Percentiles rank a stretch among this genome's conserved stretches.
These are phyloP conservation scores for Dicrostonyx torquatus DNA, from an alignment of 2,797 vertebrate genomes.

Conservation along the genomic window DNA sequence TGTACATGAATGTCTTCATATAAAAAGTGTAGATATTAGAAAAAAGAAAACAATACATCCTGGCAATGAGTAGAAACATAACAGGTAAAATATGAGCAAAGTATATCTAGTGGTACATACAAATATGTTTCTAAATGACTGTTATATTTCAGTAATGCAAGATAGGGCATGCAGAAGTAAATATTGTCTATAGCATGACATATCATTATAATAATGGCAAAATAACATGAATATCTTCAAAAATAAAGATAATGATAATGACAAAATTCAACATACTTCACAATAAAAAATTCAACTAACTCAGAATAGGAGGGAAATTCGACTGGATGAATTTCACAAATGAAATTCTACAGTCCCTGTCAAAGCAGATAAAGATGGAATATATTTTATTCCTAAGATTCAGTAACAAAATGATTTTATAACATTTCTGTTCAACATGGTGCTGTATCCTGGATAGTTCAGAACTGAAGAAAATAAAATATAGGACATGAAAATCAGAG, in stretches of 20 bases:
- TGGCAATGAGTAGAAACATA: background rate
- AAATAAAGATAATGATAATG: background rate
- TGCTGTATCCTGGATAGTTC: background rate
- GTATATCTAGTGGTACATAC: background rate
- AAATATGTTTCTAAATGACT: background rate
- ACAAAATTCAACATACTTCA: background rate
- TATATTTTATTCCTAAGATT: background rate
- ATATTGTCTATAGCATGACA: background rate
- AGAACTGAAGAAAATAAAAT: background rate
- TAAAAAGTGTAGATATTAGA: background rate
- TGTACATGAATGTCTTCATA: background rate
- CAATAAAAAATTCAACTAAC: background rate
- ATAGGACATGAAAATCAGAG: background rate
- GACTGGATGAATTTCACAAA: background rate
- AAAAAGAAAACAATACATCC: background rate
- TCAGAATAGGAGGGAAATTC: background rate
- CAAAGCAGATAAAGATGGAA: background rate
- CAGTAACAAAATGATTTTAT: background rate
- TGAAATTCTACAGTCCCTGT: background rate
- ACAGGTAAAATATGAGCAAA: background rate
- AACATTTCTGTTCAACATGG: background rate
- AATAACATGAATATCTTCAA: background rate
- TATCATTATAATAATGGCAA: background rate
- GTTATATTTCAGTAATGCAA: background rate
- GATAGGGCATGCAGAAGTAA: background rate